Evolutionary conservation across 2,888 invertebrate species (phyloP), one percentile per base, ranked within the genome.

Genomic region (Drepanosiphum platanoidis): DNA sequence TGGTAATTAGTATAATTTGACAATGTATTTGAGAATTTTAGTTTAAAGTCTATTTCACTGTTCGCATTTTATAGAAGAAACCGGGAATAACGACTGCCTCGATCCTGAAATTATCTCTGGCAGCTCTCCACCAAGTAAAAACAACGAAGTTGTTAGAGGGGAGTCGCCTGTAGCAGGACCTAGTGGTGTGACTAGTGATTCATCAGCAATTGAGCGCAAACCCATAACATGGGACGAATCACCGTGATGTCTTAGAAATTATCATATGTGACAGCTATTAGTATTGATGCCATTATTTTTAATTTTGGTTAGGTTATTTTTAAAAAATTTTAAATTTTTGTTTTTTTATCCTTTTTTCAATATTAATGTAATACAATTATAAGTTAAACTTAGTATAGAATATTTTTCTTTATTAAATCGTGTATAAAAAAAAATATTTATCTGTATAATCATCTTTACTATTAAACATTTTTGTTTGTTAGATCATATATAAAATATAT

Each of bases 191-290:
- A 68, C 77, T 68, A 82, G 81, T 42, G 84, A 84, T 32, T 84
- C 84, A 70, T 52, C 84, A 39, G 36, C 66, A 46, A 84, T 68
- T 52, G 84, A 84, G 77, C 77, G 84, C 39, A 84, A 84, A 11
- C 84, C 84, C n/a, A 84, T 84, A 34, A 84, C 77, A 52, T 84
- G 84, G 84, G 58, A 68, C 77, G 84, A 84, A 84, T 84, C 84
- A 15, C 77, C 84, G 0, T 84, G n/a, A 84, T 13, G 4, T 36
- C 34, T 32, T 27, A 70, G 34, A 3, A 32, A 68, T 79, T 30
- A n/a, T n/a, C n/a, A n/a, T n/a, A n/a, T n/a, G n/a, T 64, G 3
- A 52, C 22, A 52, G 13, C 3, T 52, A 52, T 22, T 52, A 52
- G 4, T 3, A 22, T 52, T 52, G 52, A 5, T 52, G 52, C 3